phyloP scores from a whole-genome alignment of 2,113 vertebrate genomes.

The Varanus salvator region DNA sequence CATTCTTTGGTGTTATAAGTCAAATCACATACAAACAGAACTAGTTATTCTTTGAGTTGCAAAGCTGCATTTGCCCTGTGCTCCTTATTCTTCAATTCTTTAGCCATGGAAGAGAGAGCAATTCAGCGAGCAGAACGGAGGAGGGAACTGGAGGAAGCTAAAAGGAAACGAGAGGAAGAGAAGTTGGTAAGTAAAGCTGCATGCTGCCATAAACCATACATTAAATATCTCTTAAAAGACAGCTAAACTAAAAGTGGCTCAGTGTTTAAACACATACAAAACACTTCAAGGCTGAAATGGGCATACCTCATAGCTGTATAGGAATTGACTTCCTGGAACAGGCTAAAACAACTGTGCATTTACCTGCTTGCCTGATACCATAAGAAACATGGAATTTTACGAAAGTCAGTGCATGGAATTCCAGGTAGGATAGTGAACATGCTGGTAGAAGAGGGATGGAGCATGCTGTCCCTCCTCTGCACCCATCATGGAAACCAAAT shows the following conservation, averaged over 20 bases:
- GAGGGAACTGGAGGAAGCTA: conserved; percentile 85
- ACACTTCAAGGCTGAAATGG: background rate
- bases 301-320: background rate
- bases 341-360: background rate
- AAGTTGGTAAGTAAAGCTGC: conserved; percentile 80
- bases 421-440: background rate
- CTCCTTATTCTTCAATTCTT: conserved; percentile 34
- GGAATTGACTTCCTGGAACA: background rate
- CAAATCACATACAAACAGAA: background rate
- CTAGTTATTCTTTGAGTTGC: background rate
- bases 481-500: background rate
- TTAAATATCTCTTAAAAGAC: background rate
- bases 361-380: background rate
- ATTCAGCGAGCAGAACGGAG: conserved; percentile 82
- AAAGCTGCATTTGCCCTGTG: background rate
- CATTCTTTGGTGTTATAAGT: background rate
- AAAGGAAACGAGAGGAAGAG: conserved; percentile 84
- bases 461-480: background rate
- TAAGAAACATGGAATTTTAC: background rate
- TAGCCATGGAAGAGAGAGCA: conserved; percentile 94
- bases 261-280: background rate
- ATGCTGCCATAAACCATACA: background rate
- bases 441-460: background rate
- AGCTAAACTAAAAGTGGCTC: background rate
- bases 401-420: background rate